These are phyloP conservation scores for Neolamprologus devosi DNA, from an alignment of 2,113 vertebrate genomes.

Conservation along the genomic window DNA sequence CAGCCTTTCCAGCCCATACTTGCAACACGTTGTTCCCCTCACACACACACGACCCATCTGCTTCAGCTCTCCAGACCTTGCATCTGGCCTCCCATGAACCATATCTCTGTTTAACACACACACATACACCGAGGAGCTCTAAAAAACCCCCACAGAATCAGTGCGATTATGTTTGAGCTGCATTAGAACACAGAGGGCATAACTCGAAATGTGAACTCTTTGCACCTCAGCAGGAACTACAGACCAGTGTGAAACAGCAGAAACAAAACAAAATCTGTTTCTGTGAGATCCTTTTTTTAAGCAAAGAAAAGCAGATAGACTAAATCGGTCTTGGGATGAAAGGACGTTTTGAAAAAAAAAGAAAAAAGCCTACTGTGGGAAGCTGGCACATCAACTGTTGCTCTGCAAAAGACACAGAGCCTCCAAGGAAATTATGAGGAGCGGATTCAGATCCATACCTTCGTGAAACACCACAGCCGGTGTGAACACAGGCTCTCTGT, in stretches of 20 bases:
- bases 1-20: constrained; percentile 6
- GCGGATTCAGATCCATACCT: neutral
- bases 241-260: neutral
- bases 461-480: neutral
- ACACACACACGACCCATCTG: constrained; percentile 49
- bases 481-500: neutral
- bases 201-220: neutral
- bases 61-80: constrained; percentile 31
- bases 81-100: constrained; percentile 50
- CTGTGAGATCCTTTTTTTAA: neutral
- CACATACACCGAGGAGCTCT: neutral
- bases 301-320: neutral
- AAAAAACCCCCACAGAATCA: neutral
- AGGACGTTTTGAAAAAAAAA: neutral
- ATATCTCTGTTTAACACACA: constrained; percentile 9
- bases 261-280: constrained; percentile 22
- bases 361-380: neutral
- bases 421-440: constrained; percentile 3
- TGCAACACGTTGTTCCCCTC: constrained; percentile 19
- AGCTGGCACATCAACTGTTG: constrained; percentile 21
- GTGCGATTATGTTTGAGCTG: neutral
- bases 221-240: constrained; percentile 18
- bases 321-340: neutral
- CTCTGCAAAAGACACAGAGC: neutral
- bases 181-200: constrained; percentile 2